Conservation (phyloP, 2,888 invertebrate genomes). For the Diarsia mendica region DNA sequence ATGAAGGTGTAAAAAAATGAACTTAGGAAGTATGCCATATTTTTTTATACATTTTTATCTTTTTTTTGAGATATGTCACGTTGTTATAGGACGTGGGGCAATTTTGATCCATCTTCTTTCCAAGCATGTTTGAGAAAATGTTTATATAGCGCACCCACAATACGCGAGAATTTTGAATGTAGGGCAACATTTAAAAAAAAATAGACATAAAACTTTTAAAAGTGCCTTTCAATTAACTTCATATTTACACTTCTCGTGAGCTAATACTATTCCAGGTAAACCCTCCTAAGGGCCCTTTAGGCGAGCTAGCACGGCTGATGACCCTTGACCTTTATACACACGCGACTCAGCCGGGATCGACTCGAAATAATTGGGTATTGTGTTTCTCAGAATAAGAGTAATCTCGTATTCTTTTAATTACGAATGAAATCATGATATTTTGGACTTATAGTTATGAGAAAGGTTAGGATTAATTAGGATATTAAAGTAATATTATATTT, state of each 20-base stretch:
- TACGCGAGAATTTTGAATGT: no score
- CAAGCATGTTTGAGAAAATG: no score
- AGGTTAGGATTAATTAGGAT: neutral
- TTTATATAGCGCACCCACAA: no score
- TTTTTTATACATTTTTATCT: no score
- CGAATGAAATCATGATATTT: neutral
- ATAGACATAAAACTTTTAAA: no score
- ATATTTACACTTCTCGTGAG: slow-evolving; percentile 1
- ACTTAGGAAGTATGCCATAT: no score
- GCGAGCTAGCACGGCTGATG: slow-evolving; percentile 19
- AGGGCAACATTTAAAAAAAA: no score
- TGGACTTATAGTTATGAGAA: neutral
- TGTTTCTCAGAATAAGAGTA: slow-evolving; percentile 25
- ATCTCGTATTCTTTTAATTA: slow-evolving; percentile 1
- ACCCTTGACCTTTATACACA: slow-evolving; percentile 63
- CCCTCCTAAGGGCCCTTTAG: slow-evolving; percentile 19
- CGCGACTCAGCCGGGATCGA: slow-evolving; percentile 37
- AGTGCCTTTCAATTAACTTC: neutral
- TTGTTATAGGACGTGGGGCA: no score
- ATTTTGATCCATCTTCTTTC: no score
- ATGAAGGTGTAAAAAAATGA: no score
- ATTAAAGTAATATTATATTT: neutral
- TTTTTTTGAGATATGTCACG: no score
- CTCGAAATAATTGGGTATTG: slow-evolving; percentile 65
- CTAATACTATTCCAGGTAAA: slow-evolving; percentile 18